Percentiles rank a stretch among this genome's conserved stretches.
phyloP scores from a whole-genome alignment of 2,888 invertebrate species.

The Antheraea yamamai region DNA sequence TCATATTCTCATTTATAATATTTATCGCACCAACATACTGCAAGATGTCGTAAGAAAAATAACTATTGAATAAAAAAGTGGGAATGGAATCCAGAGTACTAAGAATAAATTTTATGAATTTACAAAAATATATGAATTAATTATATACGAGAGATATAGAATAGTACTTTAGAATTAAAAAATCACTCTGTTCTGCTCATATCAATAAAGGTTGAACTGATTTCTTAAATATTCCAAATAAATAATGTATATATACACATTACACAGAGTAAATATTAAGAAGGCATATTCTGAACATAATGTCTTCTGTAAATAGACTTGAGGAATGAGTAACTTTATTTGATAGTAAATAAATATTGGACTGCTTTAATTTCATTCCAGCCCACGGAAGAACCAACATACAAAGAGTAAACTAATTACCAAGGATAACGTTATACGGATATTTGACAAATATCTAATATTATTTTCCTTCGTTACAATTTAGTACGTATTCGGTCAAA shows the following conservation, averaged over 20 bases:
- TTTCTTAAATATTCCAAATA: too few species aligned
- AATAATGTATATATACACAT: not conserved
- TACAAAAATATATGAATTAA: too few species aligned
- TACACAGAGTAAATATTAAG: not conserved
- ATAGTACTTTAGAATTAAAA: too few species aligned
- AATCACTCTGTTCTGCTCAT: too few species aligned
- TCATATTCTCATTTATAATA: too few species aligned
- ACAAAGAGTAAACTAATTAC: constrained; percentile 44
- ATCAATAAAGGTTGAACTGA: too few species aligned
- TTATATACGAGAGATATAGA: too few species aligned
- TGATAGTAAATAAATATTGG: constrained; percentile 6
- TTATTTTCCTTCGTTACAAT: constrained; percentile 46
- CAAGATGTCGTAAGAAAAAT: too few species aligned
- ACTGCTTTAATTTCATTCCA: constrained; percentile 32
- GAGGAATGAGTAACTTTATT: constrained; percentile 12
- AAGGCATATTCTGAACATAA: not conserved
- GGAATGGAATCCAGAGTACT: too few species aligned
- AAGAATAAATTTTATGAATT: too few species aligned
- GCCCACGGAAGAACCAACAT: constrained; percentile 36
- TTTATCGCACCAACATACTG: too few species aligned
- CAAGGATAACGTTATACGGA: constrained; percentile 45
- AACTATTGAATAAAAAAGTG: too few species aligned
- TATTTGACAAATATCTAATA: constrained; percentile 53
- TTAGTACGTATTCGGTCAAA: constrained; percentile 40
- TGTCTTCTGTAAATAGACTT: not conserved